phyloP scores from a whole-genome alignment of 2,113 vertebrate genomes.

The Podocnemis expansa region DNA sequence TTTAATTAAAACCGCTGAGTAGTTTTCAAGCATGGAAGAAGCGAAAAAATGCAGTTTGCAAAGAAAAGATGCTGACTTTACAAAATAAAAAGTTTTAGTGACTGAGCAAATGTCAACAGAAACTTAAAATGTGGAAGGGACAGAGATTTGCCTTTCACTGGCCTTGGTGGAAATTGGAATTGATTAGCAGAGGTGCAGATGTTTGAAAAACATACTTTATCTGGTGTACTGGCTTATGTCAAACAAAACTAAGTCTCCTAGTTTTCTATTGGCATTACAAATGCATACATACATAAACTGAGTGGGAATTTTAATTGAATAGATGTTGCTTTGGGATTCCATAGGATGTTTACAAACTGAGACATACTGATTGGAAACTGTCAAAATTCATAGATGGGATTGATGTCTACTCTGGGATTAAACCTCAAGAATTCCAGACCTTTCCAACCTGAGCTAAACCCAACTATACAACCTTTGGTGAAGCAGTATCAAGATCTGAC shows the following conservation, averaged over 20 bases:
- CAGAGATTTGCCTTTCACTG: not conserved
- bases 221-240: not conserved
- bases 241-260: not conserved
- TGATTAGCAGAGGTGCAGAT: not conserved
- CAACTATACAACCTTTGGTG: not conserved
- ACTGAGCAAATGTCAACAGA: not conserved
- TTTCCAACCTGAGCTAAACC: not conserved
- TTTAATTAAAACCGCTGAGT: not conserved
- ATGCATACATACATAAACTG: not conserved
- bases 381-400: not conserved
- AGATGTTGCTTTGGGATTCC: not conserved
- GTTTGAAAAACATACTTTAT: not conserved
- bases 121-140: not conserved
- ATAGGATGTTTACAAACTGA: not conserved
- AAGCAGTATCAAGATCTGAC: not conserved
- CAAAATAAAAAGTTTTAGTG: not conserved
- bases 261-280: not conserved
- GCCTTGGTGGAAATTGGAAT: not conserved
- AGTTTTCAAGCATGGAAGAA: not conserved
- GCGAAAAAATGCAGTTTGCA: not conserved
- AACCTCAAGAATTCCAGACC: not conserved
- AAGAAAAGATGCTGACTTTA: not conserved
- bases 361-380: not conserved
- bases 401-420: not conserved
- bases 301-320: not conserved